These are phyloP conservation scores for Trichoplax adhaerens DNA, from an alignment of 37 sponge, comb jelly and placozoan species.

Conservation along the genomic window DNA sequence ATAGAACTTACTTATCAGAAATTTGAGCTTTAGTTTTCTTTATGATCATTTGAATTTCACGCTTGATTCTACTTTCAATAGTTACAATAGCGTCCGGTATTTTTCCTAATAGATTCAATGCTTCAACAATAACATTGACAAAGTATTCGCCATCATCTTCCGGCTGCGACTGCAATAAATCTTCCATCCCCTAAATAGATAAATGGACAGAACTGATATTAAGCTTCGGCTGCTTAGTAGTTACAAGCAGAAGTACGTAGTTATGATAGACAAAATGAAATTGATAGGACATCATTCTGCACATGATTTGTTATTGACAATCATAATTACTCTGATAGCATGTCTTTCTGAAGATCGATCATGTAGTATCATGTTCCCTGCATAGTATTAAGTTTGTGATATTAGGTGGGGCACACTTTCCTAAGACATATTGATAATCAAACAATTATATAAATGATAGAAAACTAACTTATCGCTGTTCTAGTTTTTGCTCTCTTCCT, in stretches of 20 bases:
- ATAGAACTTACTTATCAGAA: slow-evolving; percentile 11
- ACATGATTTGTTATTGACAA: too few relatives aligned
- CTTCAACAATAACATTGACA: slow-evolving; percentile 50
- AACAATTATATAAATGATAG: too few relatives aligned
- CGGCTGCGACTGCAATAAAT: slow-evolving; percentile 28
- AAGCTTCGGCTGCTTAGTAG: background rate
- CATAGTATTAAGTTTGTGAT: too few relatives aligned
- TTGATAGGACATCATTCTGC: too few relatives aligned
- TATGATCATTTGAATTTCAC: slow-evolving; percentile 32
- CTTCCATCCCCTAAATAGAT: slow-evolving; percentile 21
- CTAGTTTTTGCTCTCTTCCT: too few relatives aligned
- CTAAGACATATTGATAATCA: too few relatives aligned
- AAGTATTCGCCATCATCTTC: slow-evolving; percentile 40
- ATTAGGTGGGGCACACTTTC: too few relatives aligned
- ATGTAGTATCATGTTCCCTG: too few relatives aligned
- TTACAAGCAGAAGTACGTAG: background rate
- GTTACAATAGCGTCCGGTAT: slow-evolving; percentile 36
- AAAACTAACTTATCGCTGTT: too few relatives aligned
- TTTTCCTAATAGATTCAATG: slow-evolving; percentile 39
- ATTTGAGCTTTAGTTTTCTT: slow-evolving; percentile 32
- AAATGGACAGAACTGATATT: background rate
- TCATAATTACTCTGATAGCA: too few relatives aligned
- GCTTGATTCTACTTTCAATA: slow-evolving; percentile 23
- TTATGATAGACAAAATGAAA: too few relatives aligned
- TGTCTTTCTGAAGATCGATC: too few relatives aligned